Base-by-base conservation (phyloP, 1,140 invertebrate genomes). In the Lasioglossum albipes region DNA sequence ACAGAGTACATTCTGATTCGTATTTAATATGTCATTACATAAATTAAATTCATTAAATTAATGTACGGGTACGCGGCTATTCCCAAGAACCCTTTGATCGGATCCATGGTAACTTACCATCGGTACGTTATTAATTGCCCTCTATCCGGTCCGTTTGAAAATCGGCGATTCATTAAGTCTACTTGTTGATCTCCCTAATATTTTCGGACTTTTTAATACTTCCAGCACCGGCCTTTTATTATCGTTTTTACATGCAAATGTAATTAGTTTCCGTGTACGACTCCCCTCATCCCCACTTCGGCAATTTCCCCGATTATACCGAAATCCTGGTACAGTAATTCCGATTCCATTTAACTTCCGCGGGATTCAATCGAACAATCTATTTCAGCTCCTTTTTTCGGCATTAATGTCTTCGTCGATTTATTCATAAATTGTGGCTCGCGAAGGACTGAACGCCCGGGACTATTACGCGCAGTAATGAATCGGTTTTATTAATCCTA, bases 311-410 rank as follows among this genome's bases (percentile, higher is more conserved):
- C 62, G 57, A 71, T 78, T 78, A 78, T 52, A 52, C n/a, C 75
- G 42, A 42, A 45, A 78, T 71, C 75, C 67, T 52, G 61, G 73
- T 57, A 66, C 61, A 20, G 70, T 79, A 79, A 79, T 79, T 74
- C 54, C 77, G 61, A 74, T 79, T 54, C 67, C 67, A 66, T 79
- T 79, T 74, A 74, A 79, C 71, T 74, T 74, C 45, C 77, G 10
- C 49, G 49, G 16, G 70, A 66, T 74, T 79, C 62, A 66, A 74
- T 79, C 41, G 77, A 31, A 79, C 64, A 31, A 45, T 22, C 52
- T 57, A 65, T 73, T 73, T 52, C 70, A 52, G 31, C 66, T 79
- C 74, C 49, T 65, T 73, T 49, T 20, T 16, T 49, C 20, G 16
- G 9, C 36, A 74, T 73, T 72, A 74, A 79, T 64, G n/a, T 42